Evolutionary conservation across 2,113 vertebrate species (phyloP).

Genomic region (Oryzias celebensis): DNA sequence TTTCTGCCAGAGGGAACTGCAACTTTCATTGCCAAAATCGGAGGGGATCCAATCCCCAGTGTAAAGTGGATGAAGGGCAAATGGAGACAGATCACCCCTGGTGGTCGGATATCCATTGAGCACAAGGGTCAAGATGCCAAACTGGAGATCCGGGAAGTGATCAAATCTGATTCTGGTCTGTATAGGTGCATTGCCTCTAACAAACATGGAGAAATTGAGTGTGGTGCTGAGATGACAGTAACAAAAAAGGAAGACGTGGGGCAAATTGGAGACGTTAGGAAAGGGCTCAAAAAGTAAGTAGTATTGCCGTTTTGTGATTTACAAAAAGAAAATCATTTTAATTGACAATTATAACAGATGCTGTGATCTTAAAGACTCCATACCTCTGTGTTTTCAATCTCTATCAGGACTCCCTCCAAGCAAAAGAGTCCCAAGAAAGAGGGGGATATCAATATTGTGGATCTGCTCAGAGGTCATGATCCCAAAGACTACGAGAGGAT

Average conservation of each 20-base stretch:
- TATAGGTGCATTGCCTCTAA: constrained; percentile 94
- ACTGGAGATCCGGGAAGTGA: constrained; percentile 88
- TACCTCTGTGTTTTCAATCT: constrained; percentile 42
- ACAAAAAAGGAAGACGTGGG: constrained; percentile 83
- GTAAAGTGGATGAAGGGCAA: constrained; percentile 99
- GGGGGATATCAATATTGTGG: constrained; percentile 86
- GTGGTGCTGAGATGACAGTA: constrained; percentile 84
- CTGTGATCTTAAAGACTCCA: background rate
- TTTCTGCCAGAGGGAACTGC: constrained; percentile 84
- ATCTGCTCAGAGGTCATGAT: constrained; percentile 94
- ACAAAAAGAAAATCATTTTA: too few species aligned
- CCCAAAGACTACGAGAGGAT: constrained; percentile 98
- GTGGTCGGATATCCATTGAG: constrained; percentile 87
- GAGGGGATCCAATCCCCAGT: constrained; percentile 93
- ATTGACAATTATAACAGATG: background rate
- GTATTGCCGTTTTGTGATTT: background rate
- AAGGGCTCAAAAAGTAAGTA: constrained; percentile 89
- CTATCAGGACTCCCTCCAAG: constrained; percentile 86
- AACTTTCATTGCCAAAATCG: constrained; percentile 93
- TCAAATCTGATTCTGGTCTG: constrained; percentile 91
- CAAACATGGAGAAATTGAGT: constrained; percentile 93
- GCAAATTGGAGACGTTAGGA: constrained; percentile 83
- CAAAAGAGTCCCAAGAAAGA: constrained; percentile 89
- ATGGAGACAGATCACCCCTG: constrained; percentile 93
- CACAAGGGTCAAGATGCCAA: constrained; percentile 92